These are phyloP conservation scores for Syrista parreyssii DNA, from an alignment of 2,888 invertebrate species.

Conservation along the genomic window DNA sequence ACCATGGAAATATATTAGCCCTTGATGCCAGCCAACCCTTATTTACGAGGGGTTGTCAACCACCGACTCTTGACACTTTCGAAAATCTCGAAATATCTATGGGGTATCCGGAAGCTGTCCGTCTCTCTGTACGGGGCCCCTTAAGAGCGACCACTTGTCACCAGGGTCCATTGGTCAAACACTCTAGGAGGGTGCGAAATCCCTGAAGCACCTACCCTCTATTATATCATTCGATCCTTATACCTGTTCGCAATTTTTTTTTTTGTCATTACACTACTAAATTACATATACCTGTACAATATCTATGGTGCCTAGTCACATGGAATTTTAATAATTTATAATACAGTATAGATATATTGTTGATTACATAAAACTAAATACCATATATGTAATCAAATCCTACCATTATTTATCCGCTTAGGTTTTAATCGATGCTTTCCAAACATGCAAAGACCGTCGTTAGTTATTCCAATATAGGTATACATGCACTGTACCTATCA, in stretches of 20 bases:
- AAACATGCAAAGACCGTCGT: not conserved
- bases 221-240: not conserved
- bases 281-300: not conserved
- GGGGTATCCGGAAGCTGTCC: conserved; percentile 63
- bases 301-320: too few species aligned
- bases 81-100: conserved; percentile 55
- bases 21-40: conserved; percentile 38
- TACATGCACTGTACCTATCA: not conserved
- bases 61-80: conserved; percentile 37
- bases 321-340: too few species aligned
- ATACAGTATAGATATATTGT: too few species aligned
- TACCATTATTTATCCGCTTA: too few species aligned
- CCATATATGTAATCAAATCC: too few species aligned
- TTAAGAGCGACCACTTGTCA: not conserved
- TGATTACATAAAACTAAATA: too few species aligned
- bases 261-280: not conserved
- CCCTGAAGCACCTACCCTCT: not conserved
- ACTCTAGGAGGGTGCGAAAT: not conserved
- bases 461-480: not conserved
- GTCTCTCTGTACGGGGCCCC: conserved; percentile 29
- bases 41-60: conserved; percentile 51
- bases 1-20: conserved; percentile 51
- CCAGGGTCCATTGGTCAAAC: not conserved
- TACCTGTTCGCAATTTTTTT: not conserved
- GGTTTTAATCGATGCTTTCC: too few species aligned